phyloP scores from a whole-genome alignment of 2,797 vertebrate genomes.

The Clarias platycephalus region DNA sequence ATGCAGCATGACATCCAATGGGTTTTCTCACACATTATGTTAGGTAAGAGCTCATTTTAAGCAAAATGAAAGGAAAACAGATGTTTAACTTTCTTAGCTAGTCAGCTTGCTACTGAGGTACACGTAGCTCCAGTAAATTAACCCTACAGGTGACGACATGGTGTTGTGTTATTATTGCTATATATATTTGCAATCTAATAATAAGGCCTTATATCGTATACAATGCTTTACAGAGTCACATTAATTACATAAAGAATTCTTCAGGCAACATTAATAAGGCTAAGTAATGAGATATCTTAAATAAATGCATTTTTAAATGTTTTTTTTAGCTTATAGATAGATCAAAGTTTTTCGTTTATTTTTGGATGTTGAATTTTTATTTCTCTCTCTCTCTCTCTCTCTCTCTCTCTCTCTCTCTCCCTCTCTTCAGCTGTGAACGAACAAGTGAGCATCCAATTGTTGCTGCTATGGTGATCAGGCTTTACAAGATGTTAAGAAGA shows the following conservation, averaged over 20 bases:
- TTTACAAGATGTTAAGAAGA: slow-evolving; percentile 22
- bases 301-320: neutral
- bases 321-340: neutral
- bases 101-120: neutral
- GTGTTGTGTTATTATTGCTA: neutral
- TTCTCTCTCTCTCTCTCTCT: neutral
- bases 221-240: neutral
- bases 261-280: neutral
- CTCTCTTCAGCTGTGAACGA: neutral
- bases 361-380: neutral
- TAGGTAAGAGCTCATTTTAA: neutral
- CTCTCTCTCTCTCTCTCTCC: neutral
- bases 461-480: slow-evolving; percentile 30
- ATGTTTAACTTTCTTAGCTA: neutral
- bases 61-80: neutral
- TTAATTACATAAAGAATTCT: neutral
- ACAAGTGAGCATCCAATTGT: slow-evolving; percentile 40
- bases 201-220: too few relatives aligned
- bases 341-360: neutral
- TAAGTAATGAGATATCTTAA: neutral
- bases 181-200: neutral
- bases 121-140: neutral
- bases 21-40: neutral
- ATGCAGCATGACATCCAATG: neutral
- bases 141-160: neutral